phyloP scores from a whole-genome alignment of 2,888 invertebrate genomes.

The Habrosyne pyritoides region DNA sequence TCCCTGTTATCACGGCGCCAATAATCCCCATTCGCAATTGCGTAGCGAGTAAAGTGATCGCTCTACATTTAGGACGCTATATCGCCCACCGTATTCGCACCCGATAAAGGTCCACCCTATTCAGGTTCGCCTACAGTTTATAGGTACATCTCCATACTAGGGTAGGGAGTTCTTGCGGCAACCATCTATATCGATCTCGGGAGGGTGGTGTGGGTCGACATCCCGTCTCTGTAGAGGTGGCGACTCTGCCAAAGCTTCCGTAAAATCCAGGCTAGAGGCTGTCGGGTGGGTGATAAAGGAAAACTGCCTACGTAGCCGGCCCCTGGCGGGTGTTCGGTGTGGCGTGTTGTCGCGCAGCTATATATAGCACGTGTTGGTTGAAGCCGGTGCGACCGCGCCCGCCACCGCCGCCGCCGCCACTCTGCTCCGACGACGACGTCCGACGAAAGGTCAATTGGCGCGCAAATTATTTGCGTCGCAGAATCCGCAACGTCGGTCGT shows the following conservation, averaged over 20 bases:
- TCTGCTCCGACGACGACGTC: slow-evolving; percentile 65
- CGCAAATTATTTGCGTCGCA: slow-evolving; percentile 83
- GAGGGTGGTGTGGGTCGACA: slow-evolving; percentile 78
- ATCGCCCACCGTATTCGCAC: slow-evolving; percentile 23
- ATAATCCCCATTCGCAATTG: slow-evolving; percentile 11
- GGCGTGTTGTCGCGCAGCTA: slow-evolving; percentile 76
- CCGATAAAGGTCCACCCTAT: slow-evolving; percentile 42
- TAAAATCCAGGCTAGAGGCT: slow-evolving; percentile 77
- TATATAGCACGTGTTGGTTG: slow-evolving; percentile 79
- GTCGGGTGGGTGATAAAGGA: slow-evolving; percentile 79
- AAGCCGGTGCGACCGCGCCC: slow-evolving; percentile 69
- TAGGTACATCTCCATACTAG: slow-evolving; percentile 53
- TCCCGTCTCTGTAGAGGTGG: slow-evolving; percentile 70
- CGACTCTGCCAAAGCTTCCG: slow-evolving; percentile 70
- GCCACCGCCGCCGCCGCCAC: slow-evolving; percentile 59
- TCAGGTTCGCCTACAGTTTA: slow-evolving; percentile 43
- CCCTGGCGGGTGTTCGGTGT: slow-evolving; percentile 74
- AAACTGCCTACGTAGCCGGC: slow-evolving; percentile 80
- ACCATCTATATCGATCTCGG: slow-evolving; percentile 81
- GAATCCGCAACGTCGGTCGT: slow-evolving; percentile 59
- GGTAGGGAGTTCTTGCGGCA: slow-evolving; percentile 70
- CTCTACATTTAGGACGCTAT: slow-evolving; percentile 21
- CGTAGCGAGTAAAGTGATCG: slow-evolving; percentile 10
- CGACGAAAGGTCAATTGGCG: slow-evolving; percentile 83
- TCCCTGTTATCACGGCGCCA: slow-evolving; percentile 20